Evolutionary conservation across 2,888 invertebrate genomes (phyloP).

Genomic region (Chloroclystis v-ata): DNA sequence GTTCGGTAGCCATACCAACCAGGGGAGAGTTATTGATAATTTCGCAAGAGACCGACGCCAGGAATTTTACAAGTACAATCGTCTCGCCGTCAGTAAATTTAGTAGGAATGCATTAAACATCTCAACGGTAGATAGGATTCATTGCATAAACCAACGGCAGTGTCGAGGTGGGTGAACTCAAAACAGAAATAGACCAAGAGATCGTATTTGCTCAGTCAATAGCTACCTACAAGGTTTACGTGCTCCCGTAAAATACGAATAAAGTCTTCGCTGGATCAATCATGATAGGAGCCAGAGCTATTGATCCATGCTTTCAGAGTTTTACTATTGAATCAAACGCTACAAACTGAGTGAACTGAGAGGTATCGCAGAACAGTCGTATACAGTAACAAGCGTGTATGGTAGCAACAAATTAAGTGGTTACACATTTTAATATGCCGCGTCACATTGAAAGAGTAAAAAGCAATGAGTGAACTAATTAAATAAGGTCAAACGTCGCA

Average conservation of each 20-base stretch:
- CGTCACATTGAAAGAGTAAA: constrained; percentile 72
- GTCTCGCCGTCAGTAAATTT: constrained; percentile 6
- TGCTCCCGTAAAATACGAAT: constrained; percentile 27
- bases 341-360: constrained; percentile 13
- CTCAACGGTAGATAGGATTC: constrained; percentile 15
- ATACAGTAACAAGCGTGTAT: constrained; percentile 49
- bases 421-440: constrained; percentile 69
- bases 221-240: constrained; percentile 40
- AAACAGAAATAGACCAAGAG: constrained; percentile 59
- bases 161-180: constrained; percentile 63
- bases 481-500: constrained; percentile 76
- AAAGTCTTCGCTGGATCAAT: constrained; percentile 22
- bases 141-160: constrained; percentile 51
- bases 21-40: neutral
- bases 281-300: constrained; percentile 11
- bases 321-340: constrained; percentile 12
- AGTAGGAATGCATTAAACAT: constrained; percentile 11
- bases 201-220: constrained; percentile 44
- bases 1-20: neutral
- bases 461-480: constrained; percentile 76
- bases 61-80: constrained; percentile 7
- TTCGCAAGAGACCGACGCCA: neutral
- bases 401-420: constrained; percentile 67
- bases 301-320: constrained; percentile 16
- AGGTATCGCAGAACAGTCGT: constrained; percentile 8